phyloP scores from a whole-genome alignment of 1,140 invertebrate species.

The Ridgeia piscesae region DNA sequence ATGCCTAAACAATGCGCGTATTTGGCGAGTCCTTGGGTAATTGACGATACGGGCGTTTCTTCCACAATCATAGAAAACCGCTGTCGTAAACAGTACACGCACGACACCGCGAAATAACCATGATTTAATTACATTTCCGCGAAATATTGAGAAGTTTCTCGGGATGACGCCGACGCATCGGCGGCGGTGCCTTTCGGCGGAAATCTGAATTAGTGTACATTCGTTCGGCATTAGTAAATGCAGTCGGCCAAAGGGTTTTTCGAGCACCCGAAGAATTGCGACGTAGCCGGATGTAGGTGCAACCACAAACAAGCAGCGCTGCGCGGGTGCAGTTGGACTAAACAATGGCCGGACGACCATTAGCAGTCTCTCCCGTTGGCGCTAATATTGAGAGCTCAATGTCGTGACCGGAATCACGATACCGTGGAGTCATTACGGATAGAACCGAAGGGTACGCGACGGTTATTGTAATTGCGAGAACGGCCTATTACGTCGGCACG shows the following conservation, averaged over 20 bases:
- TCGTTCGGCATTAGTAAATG: neutral
- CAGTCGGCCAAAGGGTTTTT: neutral
- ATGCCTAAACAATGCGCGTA: neutral
- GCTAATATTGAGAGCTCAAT: no score
- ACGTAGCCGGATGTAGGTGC: neutral
- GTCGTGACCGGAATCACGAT: no score
- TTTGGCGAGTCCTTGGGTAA: neutral
- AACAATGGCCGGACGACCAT: no score
- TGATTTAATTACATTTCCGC: neutral
- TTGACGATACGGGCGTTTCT: neutral
- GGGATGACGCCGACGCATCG: neutral
- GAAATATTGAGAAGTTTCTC: constrained; percentile 1
- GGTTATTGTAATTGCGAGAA: no score
- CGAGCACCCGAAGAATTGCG: neutral
- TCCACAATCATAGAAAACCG: neutral
- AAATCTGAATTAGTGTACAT: neutral
- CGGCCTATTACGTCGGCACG: no score
- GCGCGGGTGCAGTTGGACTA: no score
- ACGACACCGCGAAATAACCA: neutral
- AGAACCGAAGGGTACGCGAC: no score
- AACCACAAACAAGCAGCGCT: neutral
- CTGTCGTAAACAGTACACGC: neutral
- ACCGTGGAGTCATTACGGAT: no score
- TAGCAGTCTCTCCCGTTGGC: no score
- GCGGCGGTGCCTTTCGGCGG: neutral